These are phyloP conservation scores for Stictocephala bisonia DNA, from an alignment of 2,888 invertebrate genomes.

Conservation along the genomic window DNA sequence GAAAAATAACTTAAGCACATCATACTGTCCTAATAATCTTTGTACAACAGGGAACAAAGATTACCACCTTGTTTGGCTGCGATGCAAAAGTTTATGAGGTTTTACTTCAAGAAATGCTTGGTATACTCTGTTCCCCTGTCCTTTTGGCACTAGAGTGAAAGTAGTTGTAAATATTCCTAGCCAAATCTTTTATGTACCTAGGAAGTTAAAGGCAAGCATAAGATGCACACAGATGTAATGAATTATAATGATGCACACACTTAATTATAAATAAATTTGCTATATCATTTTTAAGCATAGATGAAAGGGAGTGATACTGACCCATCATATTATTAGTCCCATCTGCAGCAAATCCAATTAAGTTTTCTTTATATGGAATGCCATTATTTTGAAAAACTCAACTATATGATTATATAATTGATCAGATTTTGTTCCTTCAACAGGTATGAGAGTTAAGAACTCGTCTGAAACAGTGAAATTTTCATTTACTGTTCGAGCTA, in stretches of 20 bases:
- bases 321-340: slow-evolving; percentile 55
- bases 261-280: slow-evolving; percentile 53
- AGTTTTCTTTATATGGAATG: slow-evolving; percentile 51
- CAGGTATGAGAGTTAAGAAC: no score
- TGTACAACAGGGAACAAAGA: slow-evolving; percentile 48
- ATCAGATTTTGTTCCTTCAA: background rate
- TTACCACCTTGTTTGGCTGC: slow-evolving; percentile 51
- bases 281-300: slow-evolving; percentile 47
- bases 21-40: slow-evolving; percentile 53
- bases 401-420: background rate
- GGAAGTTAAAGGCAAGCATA: slow-evolving; percentile 49
- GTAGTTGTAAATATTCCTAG: slow-evolving; percentile 60
- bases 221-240: slow-evolving; percentile 48
- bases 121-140: slow-evolving; percentile 58
- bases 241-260: slow-evolving; percentile 53
- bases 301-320: slow-evolving; percentile 50
- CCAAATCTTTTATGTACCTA: slow-evolving; percentile 42
- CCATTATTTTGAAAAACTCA: slow-evolving; percentile 47
- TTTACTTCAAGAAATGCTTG: slow-evolving; percentile 58
- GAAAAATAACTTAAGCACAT: slow-evolving; percentile 50
- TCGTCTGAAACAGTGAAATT: no score
- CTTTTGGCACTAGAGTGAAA: slow-evolving; percentile 60
- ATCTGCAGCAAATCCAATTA: slow-evolving; percentile 55
- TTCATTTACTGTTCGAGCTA: no score
- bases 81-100: slow-evolving; percentile 51